These are phyloP conservation scores for Agapostemon virescens DNA, from an alignment of 2,888 invertebrate genomes.

Conservation along the genomic window DNA sequence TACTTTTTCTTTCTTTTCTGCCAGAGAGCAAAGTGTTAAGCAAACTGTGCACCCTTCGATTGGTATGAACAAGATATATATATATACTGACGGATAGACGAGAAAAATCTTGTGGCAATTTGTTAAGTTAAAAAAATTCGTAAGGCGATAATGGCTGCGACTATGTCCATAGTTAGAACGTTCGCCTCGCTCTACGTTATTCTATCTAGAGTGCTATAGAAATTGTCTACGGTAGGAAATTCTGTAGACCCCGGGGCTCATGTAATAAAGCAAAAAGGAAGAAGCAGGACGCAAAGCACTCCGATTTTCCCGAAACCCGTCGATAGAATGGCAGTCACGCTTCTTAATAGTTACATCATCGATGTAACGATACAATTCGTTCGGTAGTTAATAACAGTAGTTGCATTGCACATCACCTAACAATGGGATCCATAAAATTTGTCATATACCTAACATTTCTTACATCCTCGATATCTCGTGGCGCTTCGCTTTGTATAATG, in stretches of 20 bases:
- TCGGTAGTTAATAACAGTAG: conserved; percentile 55
- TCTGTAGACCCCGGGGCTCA: conserved; percentile 9
- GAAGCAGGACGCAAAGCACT: conserved; percentile 27
- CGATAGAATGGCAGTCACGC: conserved; percentile 61
- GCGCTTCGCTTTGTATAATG: conserved; percentile 24
- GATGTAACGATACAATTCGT: conserved; percentile 52
- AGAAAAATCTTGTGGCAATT: conserved; percentile 12
- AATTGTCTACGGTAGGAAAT: conserved; percentile 5
- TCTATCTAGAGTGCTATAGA: background rate
- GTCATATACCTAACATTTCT: conserved; percentile 58
- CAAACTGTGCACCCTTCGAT: conserved; percentile 11
- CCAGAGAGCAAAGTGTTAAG: background rate
- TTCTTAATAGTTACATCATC: conserved; percentile 53
- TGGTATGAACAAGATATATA: background rate
- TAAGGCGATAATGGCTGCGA: background rate
- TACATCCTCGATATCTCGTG: conserved; percentile 35
- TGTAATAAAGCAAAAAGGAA: conserved; percentile 31
- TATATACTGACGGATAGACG: background rate
- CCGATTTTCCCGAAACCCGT: conserved; percentile 33
- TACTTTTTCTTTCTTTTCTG: background rate
- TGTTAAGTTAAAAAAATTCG: background rate
- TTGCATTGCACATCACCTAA: conserved; percentile 40
- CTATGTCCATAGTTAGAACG: background rate
- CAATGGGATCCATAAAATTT: conserved; percentile 59
- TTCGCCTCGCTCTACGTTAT: background rate